Evolutionary conservation across 2,113 vertebrate species (phyloP).

Genomic region (Acanthisitta chloris): DNA sequence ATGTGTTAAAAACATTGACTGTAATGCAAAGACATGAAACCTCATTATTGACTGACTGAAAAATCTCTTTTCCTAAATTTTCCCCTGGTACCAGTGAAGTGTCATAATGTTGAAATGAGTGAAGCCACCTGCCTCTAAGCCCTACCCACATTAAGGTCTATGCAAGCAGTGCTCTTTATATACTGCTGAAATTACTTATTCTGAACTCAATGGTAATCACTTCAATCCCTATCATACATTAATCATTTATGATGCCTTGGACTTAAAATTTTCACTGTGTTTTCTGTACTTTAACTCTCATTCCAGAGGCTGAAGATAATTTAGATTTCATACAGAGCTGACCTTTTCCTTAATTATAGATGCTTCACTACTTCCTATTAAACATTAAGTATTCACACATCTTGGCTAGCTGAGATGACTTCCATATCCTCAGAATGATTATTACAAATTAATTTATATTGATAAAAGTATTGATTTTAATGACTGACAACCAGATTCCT

Average conservation of each 20-base stretch:
- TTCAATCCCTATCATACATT: background rate
- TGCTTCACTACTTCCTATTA: background rate
- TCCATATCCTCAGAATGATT: background rate
- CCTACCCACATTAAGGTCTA: background rate
- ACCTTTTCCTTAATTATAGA: constrained; percentile 7
- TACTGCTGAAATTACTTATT: background rate
- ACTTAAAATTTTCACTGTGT: background rate
- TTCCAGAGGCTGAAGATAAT: background rate
- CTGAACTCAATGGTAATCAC: background rate
- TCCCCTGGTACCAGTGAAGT: background rate
- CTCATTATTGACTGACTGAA: background rate
- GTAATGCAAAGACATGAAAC: background rate
- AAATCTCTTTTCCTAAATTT: background rate
- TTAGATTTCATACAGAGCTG: background rate
- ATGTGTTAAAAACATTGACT: background rate
- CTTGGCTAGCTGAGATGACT: background rate
- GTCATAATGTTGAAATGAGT: background rate
- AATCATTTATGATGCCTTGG: background rate
- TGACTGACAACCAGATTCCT: background rate
- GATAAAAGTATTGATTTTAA: background rate
- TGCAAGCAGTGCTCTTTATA: background rate
- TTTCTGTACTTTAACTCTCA: constrained; percentile 3
- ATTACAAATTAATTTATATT: background rate
- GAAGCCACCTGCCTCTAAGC: background rate
- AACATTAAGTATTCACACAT: background rate